Base-by-base conservation (phyloP, 2,113 vertebrate genomes). In the Callipepla californica region DNA sequence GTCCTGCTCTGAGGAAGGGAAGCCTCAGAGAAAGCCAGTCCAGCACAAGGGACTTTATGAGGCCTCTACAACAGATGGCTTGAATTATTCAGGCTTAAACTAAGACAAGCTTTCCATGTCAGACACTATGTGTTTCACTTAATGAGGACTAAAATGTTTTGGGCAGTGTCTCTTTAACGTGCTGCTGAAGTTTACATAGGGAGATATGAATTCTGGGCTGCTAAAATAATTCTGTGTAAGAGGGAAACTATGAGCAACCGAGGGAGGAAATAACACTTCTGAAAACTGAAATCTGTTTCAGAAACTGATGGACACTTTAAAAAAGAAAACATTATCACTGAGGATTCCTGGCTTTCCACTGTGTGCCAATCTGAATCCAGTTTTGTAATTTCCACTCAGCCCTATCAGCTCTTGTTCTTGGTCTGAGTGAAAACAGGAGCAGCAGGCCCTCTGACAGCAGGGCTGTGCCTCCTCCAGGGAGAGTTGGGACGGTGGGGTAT, bases 241-340 rank as follows among this genome's bases (percentile, higher is more conserved):
- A 70, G 53, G 83, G 83, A 96, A 93, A 96, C 72, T 87, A 67
- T 89, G 96, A 95, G 75, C 59, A 91, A 74, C 45, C 21, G 20
- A 88, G 68, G 90, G 61, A 78, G 86, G 73, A 90, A 90, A 87
- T 42, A 68, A 72, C 80, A 78, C 76, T 90, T 77, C 22, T 74
- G 62, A 90, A 86, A 94, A 92, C 51, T 42, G 78, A 72, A 80
- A 92, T 80, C 65, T 88, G 55, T 66, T 77, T 90, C 85, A 94
- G 85, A 87, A 89, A 89, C 53, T 25, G n/a, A 89, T 66, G 69
- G 10, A 26, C 11, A 48, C 62, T 79, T 86, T 66, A 55, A 12
- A 69, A 62, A 86, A 6, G 22, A 45, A 89, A 80, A 47, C 18
- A 0, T 87, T 94, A 88, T 83, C 40, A 13, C n/a, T 22, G 22